Evolutionary conservation across 64 coral and sea anemone genomes (phyloP), one percentile per base, ranked within the genome.

Genomic region (Porites lutea): DNA sequence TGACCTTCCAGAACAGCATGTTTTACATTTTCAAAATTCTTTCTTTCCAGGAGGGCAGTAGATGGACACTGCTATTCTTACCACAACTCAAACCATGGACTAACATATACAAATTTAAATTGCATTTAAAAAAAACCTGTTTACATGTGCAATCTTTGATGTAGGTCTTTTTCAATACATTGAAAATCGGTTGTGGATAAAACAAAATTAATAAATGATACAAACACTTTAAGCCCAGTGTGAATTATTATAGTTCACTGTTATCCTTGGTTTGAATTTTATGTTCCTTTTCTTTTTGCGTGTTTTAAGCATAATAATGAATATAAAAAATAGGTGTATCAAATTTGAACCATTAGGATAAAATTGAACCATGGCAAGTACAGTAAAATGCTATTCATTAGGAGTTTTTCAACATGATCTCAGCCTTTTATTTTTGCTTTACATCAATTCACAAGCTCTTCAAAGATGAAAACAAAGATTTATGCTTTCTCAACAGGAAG

Each of bases 21-120:
- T n/a, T 68, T 48, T 0, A 22, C 46, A 84, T 84, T 84, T 52
- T 84, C 62, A 3, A 69, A 64, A 84, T 84, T 84, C 18, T 84
- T 84, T 68, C 47, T 69, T 69, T 52, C 8, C 48, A 20, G 18
- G 23, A 44, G 11, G 22, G 53, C 63, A 84, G 69, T 64, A 52
- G 81, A 84, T 16, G 23, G 45, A 8, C 13, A 68, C 62, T 49
- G 9, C 46, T 11, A 46, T 50, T 16, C 46, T 52, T 13, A 84
- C 48, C 4, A 14, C 6, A 13, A 7, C 12, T 16, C 52, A 21
- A 6, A 37, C 50, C 50, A 47, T 19, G 22, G 18, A 83, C 21
- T 51, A 82, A 82, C 43, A 82, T 8, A 82, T 52, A 84, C 16
- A 68, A 18, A 2, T 48, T 44, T 11, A 23, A 4, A 52, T 47